These are phyloP conservation scores for Corythornis vintsioides DNA, from an alignment of 2,113 vertebrate genomes.

Conservation along the genomic window DNA sequence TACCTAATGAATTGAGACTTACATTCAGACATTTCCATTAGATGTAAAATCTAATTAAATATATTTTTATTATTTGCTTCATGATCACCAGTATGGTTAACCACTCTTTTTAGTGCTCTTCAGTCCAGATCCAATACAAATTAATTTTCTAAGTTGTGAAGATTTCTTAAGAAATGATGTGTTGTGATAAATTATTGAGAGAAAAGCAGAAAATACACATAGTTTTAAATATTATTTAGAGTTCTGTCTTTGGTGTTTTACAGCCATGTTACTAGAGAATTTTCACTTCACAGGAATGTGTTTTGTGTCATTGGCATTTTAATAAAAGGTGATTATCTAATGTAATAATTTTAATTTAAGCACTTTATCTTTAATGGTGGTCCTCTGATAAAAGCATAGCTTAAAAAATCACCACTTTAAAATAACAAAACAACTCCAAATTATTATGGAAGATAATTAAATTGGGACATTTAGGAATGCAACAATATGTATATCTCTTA, in stretches of 20 bases:
- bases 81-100: background rate
- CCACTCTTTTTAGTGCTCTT: background rate
- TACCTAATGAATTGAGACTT: background rate
- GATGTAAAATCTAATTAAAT: background rate
- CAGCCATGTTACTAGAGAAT: too few relatives aligned
- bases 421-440: background rate
- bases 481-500: background rate
- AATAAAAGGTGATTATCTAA: too few relatives aligned
- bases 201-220: background rate
- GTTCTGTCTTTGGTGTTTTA: background rate
- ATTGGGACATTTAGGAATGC: background rate
- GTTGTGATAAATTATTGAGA: background rate
- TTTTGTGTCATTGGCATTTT: too few relatives aligned
- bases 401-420: conserved; percentile 20
- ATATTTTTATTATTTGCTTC: background rate
- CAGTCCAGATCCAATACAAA: background rate
- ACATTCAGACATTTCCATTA: background rate
- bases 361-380: background rate
- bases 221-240: conserved; percentile 10
- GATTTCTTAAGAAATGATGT: background rate
- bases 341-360: background rate
- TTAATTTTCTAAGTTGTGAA: background rate
- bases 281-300: too few relatives aligned
- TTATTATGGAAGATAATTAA: background rate
- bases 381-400: background rate